A percentile compares a stretch with the other conserved stretches of the same genome.
phyloP scores from a whole-genome alignment of 1,140 invertebrate species.

The Camponotus pennsylvanicus region DNA sequence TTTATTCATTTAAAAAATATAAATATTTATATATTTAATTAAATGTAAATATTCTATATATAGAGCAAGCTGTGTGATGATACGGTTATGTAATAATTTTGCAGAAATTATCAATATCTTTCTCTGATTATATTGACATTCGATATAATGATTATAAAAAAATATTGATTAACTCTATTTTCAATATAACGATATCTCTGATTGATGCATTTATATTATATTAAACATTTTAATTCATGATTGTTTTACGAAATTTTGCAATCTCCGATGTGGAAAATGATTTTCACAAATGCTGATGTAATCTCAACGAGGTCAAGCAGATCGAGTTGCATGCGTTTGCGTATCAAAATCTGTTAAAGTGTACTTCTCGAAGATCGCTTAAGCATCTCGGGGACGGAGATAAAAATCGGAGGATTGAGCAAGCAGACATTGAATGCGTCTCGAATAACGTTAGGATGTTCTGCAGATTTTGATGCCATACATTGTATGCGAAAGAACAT shows the following conservation, averaged over 20 bases:
- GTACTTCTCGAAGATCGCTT: conserved; percentile 16
- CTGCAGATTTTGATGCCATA: conserved; percentile 28
- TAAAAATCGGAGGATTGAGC: conserved; percentile 46
- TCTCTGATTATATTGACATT: not conserved
- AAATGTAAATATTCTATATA: not conserved
- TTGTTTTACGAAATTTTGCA: conserved; percentile 38
- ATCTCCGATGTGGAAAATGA: conserved; percentile 51
- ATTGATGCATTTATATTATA: not conserved
- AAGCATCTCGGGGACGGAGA: conserved; percentile 29
- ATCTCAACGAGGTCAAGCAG: conserved; percentile 35
- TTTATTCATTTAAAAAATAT: not conserved
- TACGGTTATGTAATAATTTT: not conserved
- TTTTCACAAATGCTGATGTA: conserved; percentile 64
- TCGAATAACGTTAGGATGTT: conserved; percentile 35
- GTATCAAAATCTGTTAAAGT: conserved; percentile 62
- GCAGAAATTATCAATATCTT: not conserved
- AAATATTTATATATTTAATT: not conserved
- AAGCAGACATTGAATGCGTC: conserved; percentile 43
- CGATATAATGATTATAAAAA: not conserved
- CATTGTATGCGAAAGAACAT: conserved; percentile 4
- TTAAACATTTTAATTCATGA: not conserved
- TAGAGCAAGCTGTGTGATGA: not conserved
- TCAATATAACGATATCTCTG: not conserved
- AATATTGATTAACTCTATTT: not conserved
- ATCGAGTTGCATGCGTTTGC: conserved; percentile 35